These are phyloP conservation scores for Alcedo quadribrachys DNA, from an alignment of 2,797 vertebrate genomes.

Conservation along the genomic window DNA sequence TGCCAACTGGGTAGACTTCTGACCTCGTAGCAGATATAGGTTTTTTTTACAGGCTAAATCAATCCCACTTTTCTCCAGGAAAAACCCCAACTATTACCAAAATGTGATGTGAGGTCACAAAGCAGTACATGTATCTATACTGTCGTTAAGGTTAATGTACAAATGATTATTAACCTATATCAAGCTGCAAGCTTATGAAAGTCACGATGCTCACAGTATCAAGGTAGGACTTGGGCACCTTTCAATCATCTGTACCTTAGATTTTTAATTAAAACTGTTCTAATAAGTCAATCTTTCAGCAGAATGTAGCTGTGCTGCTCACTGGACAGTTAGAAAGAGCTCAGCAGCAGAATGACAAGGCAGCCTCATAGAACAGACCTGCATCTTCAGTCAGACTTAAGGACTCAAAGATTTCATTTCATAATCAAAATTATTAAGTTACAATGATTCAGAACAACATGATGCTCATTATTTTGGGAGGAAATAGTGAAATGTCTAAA, in stretches of 20 bases:
- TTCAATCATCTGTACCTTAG: background rate
- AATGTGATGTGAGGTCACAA: background rate
- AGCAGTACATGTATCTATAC: background rate
- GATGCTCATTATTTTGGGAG: background rate
- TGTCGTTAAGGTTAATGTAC: background rate
- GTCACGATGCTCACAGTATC: background rate
- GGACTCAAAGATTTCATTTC: background rate
- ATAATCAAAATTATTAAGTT: background rate
- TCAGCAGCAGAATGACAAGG: background rate
- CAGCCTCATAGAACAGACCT: background rate
- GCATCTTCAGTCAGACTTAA: background rate
- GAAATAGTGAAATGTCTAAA: background rate
- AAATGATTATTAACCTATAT: background rate
- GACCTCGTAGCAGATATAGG: background rate
- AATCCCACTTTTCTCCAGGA: background rate
- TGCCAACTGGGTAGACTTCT: background rate
- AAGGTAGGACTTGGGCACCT: background rate
- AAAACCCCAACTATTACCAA: background rate
- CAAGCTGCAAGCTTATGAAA: background rate
- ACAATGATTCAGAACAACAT: background rate
- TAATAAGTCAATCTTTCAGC: background rate
- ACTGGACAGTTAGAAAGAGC: background rate
- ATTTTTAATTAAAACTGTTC: slow-evolving; percentile 15
- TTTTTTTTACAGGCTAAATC: background rate
- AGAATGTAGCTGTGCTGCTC: background rate